Percentiles rank a stretch among this genome's conserved stretches.
These are phyloP conservation scores for Cyclina sinensis DNA, from an alignment of 1,140 invertebrate species.

Conservation along the genomic window DNA sequence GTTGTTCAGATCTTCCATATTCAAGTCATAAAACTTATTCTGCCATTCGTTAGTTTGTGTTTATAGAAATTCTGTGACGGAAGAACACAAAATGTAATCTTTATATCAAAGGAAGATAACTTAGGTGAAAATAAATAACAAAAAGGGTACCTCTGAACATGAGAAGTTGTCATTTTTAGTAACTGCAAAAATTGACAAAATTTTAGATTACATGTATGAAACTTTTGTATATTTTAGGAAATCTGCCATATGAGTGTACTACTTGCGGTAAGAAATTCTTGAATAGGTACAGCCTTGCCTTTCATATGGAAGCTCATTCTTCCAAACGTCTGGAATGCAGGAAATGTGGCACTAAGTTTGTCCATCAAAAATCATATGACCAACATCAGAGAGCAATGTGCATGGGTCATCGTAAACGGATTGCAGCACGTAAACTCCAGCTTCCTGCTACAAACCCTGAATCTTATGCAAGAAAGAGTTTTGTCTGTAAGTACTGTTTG, in stretches of 20 bases:
- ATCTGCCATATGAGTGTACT: slow-evolving; percentile 52
- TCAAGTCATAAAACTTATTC: no score
- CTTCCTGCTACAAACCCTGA: slow-evolving; percentile 17
- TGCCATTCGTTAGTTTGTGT: no score
- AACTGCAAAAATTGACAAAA: no score
- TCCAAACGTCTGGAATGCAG: slow-evolving; percentile 51
- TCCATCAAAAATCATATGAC: slow-evolving; percentile 64
- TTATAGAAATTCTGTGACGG: no score
- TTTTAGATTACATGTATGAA: no score
- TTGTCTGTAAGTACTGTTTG: slow-evolving; percentile 49
- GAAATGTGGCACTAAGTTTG: slow-evolving; percentile 66
- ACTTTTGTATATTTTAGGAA: slow-evolving; percentile 41
- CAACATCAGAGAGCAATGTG: slow-evolving; percentile 55
- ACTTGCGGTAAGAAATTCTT: slow-evolving; percentile 50
- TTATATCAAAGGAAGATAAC: no score
- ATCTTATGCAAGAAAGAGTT: background rate
- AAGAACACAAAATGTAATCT: no score
- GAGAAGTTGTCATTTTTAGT: no score
- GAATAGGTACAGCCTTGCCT: slow-evolving; percentile 38
- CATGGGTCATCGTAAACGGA: slow-evolving; percentile 54
- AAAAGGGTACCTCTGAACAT: no score
- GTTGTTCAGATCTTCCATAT: no score
- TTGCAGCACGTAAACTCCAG: slow-evolving; percentile 48
- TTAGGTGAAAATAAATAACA: no score
- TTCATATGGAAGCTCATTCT: slow-evolving; percentile 58